Percentiles rank a stretch among this genome's conserved stretches.
phyloP scores from a whole-genome alignment of 2,888 invertebrate genomes.

The Cyaniris semiargus region DNA sequence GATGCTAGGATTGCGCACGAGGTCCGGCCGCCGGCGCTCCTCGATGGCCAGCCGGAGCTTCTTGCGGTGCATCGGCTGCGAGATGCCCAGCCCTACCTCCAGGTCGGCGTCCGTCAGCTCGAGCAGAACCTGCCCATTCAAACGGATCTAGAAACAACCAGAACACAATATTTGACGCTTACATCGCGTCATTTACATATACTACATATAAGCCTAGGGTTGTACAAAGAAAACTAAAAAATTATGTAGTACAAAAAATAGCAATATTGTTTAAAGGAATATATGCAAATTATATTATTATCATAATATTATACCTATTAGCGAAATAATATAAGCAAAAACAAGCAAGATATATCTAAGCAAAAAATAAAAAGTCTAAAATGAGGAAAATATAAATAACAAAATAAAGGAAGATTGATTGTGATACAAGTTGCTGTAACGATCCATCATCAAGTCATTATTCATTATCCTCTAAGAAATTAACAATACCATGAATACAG shows the following conservation, averaged over 20 bases:
- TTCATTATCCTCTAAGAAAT: conserved; percentile 24
- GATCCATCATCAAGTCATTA: conserved; percentile 28
- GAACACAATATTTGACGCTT: conserved; percentile 81
- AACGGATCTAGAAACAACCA: conserved; percentile 84
- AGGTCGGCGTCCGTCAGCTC: conserved; percentile 95
- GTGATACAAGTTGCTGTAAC: conserved; percentile 18
- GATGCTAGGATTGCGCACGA: conserved; percentile 92
- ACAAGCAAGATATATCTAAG: not conserved
- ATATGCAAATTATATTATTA: not conserved
- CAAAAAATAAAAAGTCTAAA: conserved; percentile 2
- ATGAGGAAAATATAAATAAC: not conserved
- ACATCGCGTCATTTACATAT: conserved; percentile 59
- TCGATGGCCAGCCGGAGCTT: conserved; percentile 96
- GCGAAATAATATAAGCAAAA: not conserved
- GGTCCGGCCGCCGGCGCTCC: conserved; percentile 92
- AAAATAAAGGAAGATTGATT: conserved; percentile 28
- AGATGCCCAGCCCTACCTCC: conserved; percentile 93
- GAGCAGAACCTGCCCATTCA: conserved; percentile 90
- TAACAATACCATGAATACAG: not conserved
- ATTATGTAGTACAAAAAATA: not conserved
- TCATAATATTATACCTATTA: not conserved
- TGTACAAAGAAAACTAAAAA: not conserved
- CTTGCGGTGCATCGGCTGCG: conserved; percentile 95
- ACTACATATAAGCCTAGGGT: conserved; percentile 21
- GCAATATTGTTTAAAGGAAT: not conserved